phyloP scores from a whole-genome alignment of 2,888 invertebrate genomes.

The Chymomyza caudatula region DNA sequence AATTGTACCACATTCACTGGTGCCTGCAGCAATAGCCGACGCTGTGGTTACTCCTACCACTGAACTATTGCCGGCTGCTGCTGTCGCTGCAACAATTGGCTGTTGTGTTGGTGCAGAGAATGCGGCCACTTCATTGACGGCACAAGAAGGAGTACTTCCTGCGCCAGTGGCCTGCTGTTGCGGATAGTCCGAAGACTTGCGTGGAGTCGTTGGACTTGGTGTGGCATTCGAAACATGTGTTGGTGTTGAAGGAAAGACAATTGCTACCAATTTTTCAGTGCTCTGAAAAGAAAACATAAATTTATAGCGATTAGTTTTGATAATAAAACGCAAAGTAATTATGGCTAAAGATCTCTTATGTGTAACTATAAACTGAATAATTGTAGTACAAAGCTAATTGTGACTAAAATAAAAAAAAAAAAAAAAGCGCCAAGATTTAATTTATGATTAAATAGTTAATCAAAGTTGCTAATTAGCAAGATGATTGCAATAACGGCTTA shows the following conservation, averaged over 20 bases:
- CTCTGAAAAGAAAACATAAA: conserved; percentile 79
- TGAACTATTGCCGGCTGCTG: conserved; percentile 26
- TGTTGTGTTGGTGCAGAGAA: conserved; percentile 30
- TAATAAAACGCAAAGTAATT: too few species aligned
- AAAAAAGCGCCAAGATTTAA: neutral
- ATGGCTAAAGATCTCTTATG: too few species aligned
- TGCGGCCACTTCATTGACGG: conserved; percentile 29
- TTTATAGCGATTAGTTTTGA: neutral
- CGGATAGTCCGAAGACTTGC: conserved; percentile 83
- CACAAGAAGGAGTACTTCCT: conserved; percentile 25
- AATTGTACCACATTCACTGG: conserved; percentile 5
- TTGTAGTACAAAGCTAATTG: too few species aligned
- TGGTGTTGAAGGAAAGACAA: conserved; percentile 84
- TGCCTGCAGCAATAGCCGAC: neutral
- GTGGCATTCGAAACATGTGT: conserved; percentile 76
- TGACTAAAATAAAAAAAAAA: too few species aligned
- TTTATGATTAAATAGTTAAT: neutral
- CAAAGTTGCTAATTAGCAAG: too few species aligned
- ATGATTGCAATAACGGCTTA: too few species aligned
- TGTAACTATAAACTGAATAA: too few species aligned
- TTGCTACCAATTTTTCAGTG: conserved; percentile 86
- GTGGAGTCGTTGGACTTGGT: conserved; percentile 81
- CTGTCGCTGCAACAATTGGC: conserved; percentile 27
- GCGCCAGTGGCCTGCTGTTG: conserved; percentile 78
- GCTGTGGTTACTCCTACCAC: conserved; percentile 20